Evolutionary conservation across 1,140 invertebrate genomes (phyloP).

Genomic region (Ylistrum balloti): DNA sequence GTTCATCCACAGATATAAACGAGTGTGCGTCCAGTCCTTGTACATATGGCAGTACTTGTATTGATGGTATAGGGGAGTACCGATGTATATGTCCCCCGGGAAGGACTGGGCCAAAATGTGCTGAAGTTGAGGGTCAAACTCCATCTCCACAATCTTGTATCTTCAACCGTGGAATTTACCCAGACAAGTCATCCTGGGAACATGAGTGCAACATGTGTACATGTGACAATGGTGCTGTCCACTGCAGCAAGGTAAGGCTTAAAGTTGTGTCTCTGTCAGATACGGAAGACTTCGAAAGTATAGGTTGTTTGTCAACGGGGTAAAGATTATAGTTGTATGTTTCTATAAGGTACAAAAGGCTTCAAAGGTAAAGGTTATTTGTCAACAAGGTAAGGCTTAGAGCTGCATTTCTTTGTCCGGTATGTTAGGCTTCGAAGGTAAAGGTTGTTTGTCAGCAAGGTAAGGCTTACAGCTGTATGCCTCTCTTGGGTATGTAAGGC

Average conservation of each 20-base stretch:
- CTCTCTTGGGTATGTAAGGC: too few relatives aligned
- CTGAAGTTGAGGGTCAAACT: constrained; percentile 80
- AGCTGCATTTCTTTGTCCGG: too few relatives aligned
- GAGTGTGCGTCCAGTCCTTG: constrained; percentile 79
- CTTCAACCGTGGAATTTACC: constrained; percentile 85
- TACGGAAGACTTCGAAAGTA: too few relatives aligned
- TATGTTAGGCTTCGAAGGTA: too few relatives aligned
- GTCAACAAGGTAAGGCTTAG: too few relatives aligned
- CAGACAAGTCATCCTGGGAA: constrained; percentile 86
- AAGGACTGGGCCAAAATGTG: constrained; percentile 88
- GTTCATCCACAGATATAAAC: constrained; percentile 76
- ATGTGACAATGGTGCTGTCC: constrained; percentile 88
- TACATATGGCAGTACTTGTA: constrained; percentile 80
- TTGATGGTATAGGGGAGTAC: constrained; percentile 79
- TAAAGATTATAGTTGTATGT: too few relatives aligned
- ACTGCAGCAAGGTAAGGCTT: constrained; percentile 89
- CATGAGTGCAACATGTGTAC: constrained; percentile 92
- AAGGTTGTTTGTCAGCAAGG: too few relatives aligned
- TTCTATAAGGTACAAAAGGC: too few relatives aligned
- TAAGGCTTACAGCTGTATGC: too few relatives aligned
- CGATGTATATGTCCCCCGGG: constrained; percentile 84
- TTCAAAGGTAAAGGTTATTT: too few relatives aligned
- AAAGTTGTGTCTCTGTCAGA: too few relatives aligned
- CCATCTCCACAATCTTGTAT: constrained; percentile 82
- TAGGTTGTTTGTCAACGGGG: too few relatives aligned